These are phyloP conservation scores for Napeogenes sylphis DNA, from an alignment of 2,888 invertebrate species.

Conservation along the genomic window DNA sequence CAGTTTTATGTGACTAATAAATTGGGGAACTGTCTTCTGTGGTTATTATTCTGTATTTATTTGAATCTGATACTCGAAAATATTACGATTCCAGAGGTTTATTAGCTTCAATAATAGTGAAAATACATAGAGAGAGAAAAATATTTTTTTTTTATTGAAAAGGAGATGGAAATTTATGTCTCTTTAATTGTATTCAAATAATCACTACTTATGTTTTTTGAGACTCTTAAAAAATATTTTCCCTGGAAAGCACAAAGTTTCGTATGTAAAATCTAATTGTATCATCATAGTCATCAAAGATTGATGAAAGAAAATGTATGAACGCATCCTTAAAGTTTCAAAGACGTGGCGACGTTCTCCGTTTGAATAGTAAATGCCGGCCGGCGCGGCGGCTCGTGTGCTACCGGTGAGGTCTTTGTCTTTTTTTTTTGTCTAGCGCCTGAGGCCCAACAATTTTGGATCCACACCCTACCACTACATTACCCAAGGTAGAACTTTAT, in stretches of 20 bases:
- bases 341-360: constrained; percentile 37
- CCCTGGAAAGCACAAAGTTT: too few relatives aligned
- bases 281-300: constrained; percentile 6
- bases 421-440: constrained; percentile 69
- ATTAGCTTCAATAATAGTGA: background rate
- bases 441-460: constrained; percentile 67
- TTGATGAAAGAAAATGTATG: constrained; percentile 6
- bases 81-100: background rate
- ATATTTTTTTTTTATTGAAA: background rate
- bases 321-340: constrained; percentile 23
- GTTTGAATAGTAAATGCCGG: constrained; percentile 45
- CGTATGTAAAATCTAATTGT: background rate
- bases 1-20: constrained; percentile 27
- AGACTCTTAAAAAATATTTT: too few relatives aligned
- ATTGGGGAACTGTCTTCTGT: constrained; percentile 24
- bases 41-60: constrained; percentile 30
- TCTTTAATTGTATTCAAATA: too few relatives aligned
- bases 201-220: too few relatives aligned
- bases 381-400: constrained; percentile 58
- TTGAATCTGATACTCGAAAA: constrained; percentile 32
- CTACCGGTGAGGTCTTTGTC: constrained; percentile 75
- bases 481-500: constrained; percentile 11
- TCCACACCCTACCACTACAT: constrained; percentile 70
- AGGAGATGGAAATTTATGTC: too few relatives aligned
- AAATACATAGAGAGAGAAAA: background rate